Evolutionary conservation across 2,113 vertebrate species (phyloP).

Genomic region (Spea multiplicata): DNA sequence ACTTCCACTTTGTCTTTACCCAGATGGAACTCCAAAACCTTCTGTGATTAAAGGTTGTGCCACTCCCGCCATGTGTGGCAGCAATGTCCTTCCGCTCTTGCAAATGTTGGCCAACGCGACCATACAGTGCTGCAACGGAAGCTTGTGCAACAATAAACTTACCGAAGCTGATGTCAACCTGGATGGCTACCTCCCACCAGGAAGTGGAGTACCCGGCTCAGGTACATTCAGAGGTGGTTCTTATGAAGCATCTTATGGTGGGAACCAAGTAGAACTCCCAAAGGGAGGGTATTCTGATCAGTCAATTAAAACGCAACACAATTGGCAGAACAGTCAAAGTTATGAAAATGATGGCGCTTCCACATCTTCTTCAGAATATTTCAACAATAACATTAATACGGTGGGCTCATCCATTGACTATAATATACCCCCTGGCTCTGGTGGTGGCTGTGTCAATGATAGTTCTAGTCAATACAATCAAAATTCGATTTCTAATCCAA

Average conservation of each 20-base stretch:
- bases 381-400: not conserved
- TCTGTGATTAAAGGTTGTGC: slow-evolving; percentile 33
- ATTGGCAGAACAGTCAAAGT: not conserved
- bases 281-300: not conserved
- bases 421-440: not conserved
- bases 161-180: not conserved
- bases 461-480: not conserved
- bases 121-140: slow-evolving; percentile 23
- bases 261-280: not conserved
- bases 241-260: not conserved
- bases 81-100: not conserved
- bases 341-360: not conserved
- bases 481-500: not conserved
- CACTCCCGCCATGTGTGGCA: slow-evolving; percentile 22
- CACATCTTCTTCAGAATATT: not conserved
- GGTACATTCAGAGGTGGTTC: not conserved
- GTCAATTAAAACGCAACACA: not conserved
- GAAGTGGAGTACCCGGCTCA: slow-evolving; percentile 8
- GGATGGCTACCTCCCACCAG: not conserved
- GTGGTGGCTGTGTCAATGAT: not conserved
- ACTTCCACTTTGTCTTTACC: not conserved
- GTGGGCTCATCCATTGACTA: not conserved
- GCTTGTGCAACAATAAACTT: slow-evolving; percentile 29
- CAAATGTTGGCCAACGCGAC: not conserved
- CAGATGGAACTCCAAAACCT: not conserved